Evolutionary conservation across 2,797 vertebrate genomes (phyloP), one percentile per base, ranked within the genome.

Genomic region (Argentina silus): DNA sequence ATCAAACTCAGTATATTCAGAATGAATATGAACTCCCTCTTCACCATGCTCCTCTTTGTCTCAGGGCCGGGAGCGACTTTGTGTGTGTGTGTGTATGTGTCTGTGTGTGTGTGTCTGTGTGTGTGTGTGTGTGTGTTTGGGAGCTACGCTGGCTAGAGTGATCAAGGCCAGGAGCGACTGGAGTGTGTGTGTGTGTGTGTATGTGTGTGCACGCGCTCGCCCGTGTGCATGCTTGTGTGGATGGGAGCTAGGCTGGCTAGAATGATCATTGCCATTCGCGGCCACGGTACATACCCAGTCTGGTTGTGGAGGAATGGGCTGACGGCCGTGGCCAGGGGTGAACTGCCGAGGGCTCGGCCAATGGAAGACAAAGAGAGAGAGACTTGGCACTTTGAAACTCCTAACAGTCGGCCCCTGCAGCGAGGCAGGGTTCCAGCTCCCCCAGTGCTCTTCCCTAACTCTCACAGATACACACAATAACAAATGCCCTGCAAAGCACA

Each of bases 351-450:
- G 74, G 65, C 62, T 47, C 27, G 21, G 68, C 45, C n/a, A 0
- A 72, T 3, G 4, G 74, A 76, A 73, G 56, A 44, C 12, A 5
- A 72, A 51, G 69, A 81, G 56, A 36, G 79, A 78, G 78, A 65
- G 74, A n/a, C 12, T 15, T 27, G 15, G 66, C 64, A 72, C 42
- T 70, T 65, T 65, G 73, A 67, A 70, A 70, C 65, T 74, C 67
- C 64, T 65, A 57, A 47, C 51, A 73, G 73, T 71, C 82, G 76
- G 82, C 81, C 73, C 82, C 73, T 65, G 70, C 74, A 75, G 75
- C 62, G 66, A 69, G 21, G 77, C 82, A 87, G 80, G 78, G 70
- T 82, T 90, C 73, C 74, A 74, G 73, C 65, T 11, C 43, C 69
- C 72, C 59, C 69, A 76, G 69, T 74, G 80, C 67, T 36, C 80